phyloP scores from a whole-genome alignment of 2,113 vertebrate species.

The Bucco capensis region DNA sequence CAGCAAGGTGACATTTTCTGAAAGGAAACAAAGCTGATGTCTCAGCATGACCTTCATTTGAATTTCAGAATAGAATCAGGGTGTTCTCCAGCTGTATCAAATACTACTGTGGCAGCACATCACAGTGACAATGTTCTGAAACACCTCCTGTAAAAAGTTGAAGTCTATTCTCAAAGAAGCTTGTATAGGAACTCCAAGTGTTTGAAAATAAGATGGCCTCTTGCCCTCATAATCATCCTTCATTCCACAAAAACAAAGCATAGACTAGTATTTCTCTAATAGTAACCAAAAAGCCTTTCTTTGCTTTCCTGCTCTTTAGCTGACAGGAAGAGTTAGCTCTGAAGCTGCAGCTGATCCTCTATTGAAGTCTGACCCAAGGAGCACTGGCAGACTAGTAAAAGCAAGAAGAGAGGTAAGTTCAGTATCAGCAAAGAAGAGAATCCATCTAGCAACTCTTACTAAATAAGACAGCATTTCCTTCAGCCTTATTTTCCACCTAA shows the following conservation, averaged over 20 bases:
- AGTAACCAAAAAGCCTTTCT: background rate
- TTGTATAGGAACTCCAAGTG: background rate
- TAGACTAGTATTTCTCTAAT: background rate
- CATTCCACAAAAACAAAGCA: background rate
- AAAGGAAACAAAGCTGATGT: background rate
- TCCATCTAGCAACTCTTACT: background rate
- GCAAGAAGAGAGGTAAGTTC: background rate
- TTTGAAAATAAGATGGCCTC: background rate
- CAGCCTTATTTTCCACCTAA: background rate
- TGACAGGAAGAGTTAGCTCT: rapidly evolving
- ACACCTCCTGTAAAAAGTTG: background rate
- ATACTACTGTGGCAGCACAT: background rate
- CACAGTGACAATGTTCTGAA: background rate
- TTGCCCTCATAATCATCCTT: background rate
- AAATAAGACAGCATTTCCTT: background rate
- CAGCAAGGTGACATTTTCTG: conserved; percentile 86
- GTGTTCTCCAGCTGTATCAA: background rate
- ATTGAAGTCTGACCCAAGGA: background rate
- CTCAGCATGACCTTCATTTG: background rate
- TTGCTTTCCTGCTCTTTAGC: background rate
- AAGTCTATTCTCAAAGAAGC: background rate
- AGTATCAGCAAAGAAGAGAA: background rate
- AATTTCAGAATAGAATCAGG: background rate
- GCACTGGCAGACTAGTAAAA: rapidly evolving
- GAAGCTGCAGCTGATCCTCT: rapidly evolving